A percentile compares a stretch with the other conserved stretches of the same genome.
Evolutionary conservation across 2,113 vertebrate genomes (phyloP).

Genomic region (Phasianus colchicus): DNA sequence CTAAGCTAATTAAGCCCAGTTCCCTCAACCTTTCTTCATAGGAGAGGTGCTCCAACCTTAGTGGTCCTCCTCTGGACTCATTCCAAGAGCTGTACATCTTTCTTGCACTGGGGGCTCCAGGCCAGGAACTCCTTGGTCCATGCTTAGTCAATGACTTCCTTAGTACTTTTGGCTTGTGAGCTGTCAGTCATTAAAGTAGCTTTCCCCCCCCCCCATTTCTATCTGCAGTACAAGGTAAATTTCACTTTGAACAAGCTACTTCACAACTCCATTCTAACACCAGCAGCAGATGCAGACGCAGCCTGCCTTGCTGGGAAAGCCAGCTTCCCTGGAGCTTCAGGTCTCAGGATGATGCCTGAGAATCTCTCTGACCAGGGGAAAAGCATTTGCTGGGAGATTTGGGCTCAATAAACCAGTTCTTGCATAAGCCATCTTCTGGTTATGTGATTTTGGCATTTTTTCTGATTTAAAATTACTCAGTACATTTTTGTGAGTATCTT

Average conservation of each 20-base stretch:
- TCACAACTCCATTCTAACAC: neutral
- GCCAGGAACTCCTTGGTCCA: neutral
- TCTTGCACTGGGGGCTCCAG: too few species aligned
- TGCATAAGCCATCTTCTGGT: neutral
- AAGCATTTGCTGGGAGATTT: neutral
- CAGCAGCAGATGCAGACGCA: neutral
- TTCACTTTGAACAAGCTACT: neutral
- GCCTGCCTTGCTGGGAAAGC: neutral
- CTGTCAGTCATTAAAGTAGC: neutral
- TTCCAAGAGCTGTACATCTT: too few species aligned
- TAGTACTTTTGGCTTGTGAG: neutral
- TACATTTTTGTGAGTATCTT: neutral
- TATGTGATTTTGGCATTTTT: accelerated
- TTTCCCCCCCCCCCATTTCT: neutral
- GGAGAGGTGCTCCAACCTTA: too few species aligned
- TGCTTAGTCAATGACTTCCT: neutral
- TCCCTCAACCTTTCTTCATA: too few species aligned
- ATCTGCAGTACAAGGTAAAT: neutral
- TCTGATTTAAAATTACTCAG: neutral
- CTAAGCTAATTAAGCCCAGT: too few species aligned
- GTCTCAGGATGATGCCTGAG: neutral
- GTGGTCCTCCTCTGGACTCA: too few species aligned
- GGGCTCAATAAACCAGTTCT: neutral
- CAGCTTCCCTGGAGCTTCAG: neutral
- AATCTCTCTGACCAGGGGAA: neutral